These are phyloP conservation scores for Thymallus thymallus DNA, from an alignment of 2,113 vertebrate species.

Conservation along the genomic window DNA sequence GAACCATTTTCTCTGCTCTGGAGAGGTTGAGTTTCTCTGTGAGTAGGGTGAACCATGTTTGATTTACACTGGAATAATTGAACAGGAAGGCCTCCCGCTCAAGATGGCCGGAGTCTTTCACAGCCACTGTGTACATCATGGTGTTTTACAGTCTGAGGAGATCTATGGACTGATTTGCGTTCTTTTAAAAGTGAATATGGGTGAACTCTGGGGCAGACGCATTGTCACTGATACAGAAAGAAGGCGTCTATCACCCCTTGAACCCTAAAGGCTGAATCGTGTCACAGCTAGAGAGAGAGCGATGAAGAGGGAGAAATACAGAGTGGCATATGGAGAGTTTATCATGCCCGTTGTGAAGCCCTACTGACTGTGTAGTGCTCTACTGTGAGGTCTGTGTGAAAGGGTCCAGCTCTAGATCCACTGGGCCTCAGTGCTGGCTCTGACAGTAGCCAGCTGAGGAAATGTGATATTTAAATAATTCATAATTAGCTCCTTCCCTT, in stretches of 20 bases:
- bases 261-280: conserved; percentile 19
- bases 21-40: conserved; percentile 40
- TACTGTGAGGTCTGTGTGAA: conserved; percentile 60
- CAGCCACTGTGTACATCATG: conserved; percentile 40
- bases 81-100: conserved; percentile 42
- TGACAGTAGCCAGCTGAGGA: conserved; percentile 50
- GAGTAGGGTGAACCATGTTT: conserved; percentile 36
- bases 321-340: conserved; percentile 49
- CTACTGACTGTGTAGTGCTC: conserved; percentile 46
- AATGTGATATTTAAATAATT: conserved; percentile 69
- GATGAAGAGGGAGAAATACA: too few species aligned
- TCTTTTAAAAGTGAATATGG: conserved; percentile 15
- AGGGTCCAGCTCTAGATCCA: conserved; percentile 37
- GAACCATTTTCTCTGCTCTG: conserved; percentile 23
- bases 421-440: conserved; percentile 55
- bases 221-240: conserved; percentile 47
- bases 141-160: conserved; percentile 50
- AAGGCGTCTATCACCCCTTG: conserved; percentile 25
- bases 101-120: conserved; percentile 42
- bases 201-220: conserved; percentile 28
- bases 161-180: conserved; percentile 43
- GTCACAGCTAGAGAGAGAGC: conserved; percentile 36
- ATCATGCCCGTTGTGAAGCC: conserved; percentile 53
- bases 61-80: conserved; percentile 58
- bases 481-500: conserved; percentile 67